Conservation (phyloP, 2,888 invertebrate species). For the Drosophila siamana region DNA sequence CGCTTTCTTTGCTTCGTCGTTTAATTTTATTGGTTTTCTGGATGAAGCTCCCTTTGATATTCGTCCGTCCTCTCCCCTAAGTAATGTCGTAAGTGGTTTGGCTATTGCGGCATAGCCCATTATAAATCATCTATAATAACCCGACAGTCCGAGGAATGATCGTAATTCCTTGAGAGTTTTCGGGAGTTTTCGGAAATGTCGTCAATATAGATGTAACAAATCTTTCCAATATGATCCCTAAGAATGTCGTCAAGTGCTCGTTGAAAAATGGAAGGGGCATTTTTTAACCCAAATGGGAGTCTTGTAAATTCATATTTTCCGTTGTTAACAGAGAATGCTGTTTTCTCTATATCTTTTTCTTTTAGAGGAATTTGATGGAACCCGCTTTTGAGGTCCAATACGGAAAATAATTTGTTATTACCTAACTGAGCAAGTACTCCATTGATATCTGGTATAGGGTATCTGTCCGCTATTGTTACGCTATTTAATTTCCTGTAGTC, state of each 20-base stretch:
- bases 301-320: constrained; percentile 4
- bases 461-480: constrained; percentile 2
- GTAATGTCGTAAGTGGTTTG: constrained; percentile 4
- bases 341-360: constrained; percentile 1
- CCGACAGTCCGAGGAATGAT: constrained; percentile 9
- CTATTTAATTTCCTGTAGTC: constrained; percentile 2
- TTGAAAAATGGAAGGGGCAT: not conserved
- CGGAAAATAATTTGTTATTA: not conserved
- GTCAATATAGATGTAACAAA: constrained; percentile 6
- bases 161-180: constrained; percentile 15
- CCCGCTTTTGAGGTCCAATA: not conserved
- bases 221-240: constrained; percentile 1
- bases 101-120: not conserved
- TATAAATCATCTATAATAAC: constrained; percentile 17
- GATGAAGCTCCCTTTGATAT: constrained; percentile 6
- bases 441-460: not conserved
- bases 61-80: constrained; percentile 15
- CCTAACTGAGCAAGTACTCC: constrained; percentile 1
- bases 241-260: not conserved
- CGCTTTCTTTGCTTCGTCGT: constrained; percentile 6
- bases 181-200: constrained; percentile 9
- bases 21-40: not conserved
- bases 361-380: not conserved
- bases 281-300: not conserved
- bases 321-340: constrained; percentile 5